Base-by-base conservation (phyloP, 2,888 invertebrate genomes). In the Cactoblastis cactorum region DNA sequence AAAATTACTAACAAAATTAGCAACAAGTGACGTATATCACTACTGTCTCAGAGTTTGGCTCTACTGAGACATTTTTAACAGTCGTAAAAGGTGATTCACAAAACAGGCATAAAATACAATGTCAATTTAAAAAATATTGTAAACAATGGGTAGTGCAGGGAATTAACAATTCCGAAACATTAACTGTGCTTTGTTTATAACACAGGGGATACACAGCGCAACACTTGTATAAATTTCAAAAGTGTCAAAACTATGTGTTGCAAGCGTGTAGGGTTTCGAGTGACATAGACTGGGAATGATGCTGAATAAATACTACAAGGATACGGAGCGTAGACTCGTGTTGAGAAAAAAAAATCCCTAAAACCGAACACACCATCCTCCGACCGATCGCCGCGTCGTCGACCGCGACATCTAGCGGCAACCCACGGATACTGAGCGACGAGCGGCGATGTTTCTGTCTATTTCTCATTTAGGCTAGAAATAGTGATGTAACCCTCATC, bases 311-410 rank as follows among this genome's bases (percentile, higher is more conserved):
- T 6, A 32, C 43, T 43, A 43, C 28, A 43, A 32, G 38, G 45
- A 34, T 17, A 28, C 48, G 67, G 66, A 74, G 65, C 69, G 74
- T 75, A 76, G 71, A 66, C 66, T 74, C 71, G 61, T 61, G 56
- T 47, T 50, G 56, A 57, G 48, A 57, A 48, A 54, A 63, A 64
- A 65, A 64, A 66, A 67, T 61, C 63, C 69, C 69, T 68, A 65
- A 65, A 64, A 66, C 67, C 77, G 77, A 82, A 66, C 74, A 78
- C 84, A 88, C 88, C 89, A 89, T 89, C 89, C 89, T 89, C 89
- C 80, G 88, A 81, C 87, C 87, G 88, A 83, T 73, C 78, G 83
- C 75, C 83, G 61, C 70, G 74, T 72, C 67, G 70, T 67, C 74
- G 71, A 43, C 43, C 43, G 43, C 43, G 43, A 43, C 43, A 15